Base-by-base conservation (phyloP, 1,140 invertebrate species). In the Drosophila guanche region DNA sequence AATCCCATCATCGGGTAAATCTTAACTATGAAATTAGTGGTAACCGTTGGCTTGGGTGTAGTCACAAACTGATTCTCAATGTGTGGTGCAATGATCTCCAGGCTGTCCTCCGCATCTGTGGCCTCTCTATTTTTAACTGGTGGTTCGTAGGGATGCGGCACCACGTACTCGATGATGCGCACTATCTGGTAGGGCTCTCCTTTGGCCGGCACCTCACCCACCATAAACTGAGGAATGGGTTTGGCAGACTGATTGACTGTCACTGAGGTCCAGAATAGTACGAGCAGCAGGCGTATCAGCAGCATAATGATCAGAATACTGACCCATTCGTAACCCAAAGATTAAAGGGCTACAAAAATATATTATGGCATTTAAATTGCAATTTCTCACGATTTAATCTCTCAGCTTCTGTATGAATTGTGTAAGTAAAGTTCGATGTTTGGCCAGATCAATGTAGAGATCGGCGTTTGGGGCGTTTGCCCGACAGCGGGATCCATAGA, bases 101-200 rank as follows among this genome's bases (percentile, higher is more conserved):
- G 16, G 16, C 71, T 72, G 23, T 72, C 43, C 1, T 8, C 7
- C 2, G 12, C 5, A 1, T 12, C 16, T n/a, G 14, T 10, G 3
- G 3, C 4, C 0, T 0, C 23, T 0, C 7, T 20, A 10, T 45
- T 27, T 20, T 16, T 27, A 5, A n/a, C 2, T 16, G 12, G 1
- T 16, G 6, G 46, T 6, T 70, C 53, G n/a, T 51, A 47, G 12
- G 72, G 40, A 29, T 58, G 54, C 0, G 76, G 75, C 14, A 73
- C 43, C 22, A 79, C 4, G 25, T 78, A 79, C 50, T 79, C 75
- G 6, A 79, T 62, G 10, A 79, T 29, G 0, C 75, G 76, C 1
- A 79, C 68, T 40, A 79, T 61, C 37, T 76, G 74, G 56, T 59
- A 76, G 1, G 65, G 14, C 7, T 48, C 22, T 6, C 76, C 63